These are phyloP conservation scores for Bombus superbus DNA, from an alignment of 1,140 invertebrate genomes.

Conservation along the genomic window DNA sequence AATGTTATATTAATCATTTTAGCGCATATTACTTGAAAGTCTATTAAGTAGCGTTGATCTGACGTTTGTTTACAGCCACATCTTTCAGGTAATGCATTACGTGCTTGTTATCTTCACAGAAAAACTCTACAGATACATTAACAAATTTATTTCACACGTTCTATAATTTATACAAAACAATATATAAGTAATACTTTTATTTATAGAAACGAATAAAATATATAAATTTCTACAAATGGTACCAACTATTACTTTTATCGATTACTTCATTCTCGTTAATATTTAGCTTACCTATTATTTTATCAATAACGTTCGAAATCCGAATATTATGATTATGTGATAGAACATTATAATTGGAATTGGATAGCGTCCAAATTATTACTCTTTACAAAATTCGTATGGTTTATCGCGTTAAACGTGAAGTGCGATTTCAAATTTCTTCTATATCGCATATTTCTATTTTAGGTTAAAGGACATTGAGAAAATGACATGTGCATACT, in stretches of 20 bases:
- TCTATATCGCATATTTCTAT: slow-evolving; percentile 43
- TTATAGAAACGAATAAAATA: not conserved
- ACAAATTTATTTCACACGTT: not conserved
- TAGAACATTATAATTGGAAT: slow-evolving; percentile 49
- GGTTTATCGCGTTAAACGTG: slow-evolving; percentile 21
- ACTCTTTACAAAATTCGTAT: slow-evolving; percentile 15
- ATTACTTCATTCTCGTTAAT: slow-evolving; percentile 13
- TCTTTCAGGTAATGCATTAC: not conserved
- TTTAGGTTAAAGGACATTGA: slow-evolving; percentile 34
- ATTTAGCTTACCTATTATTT: slow-evolving; percentile 17
- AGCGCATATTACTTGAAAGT: not conserved
- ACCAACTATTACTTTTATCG: slow-evolving; percentile 28
- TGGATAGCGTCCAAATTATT: slow-evolving; percentile 30
- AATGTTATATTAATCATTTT: slow-evolving; percentile 11
- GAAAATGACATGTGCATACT: not conserved
- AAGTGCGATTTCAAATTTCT: slow-evolving; percentile 6
- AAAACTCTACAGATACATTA: not conserved
- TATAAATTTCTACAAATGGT: slow-evolving; percentile 6
- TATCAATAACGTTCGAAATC: slow-evolving; percentile 27
- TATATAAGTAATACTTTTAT: not conserved
- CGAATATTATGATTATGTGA: slow-evolving; percentile 4
- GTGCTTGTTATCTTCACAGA: slow-evolving; percentile 1
- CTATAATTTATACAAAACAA: not conserved
- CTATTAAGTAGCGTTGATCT: not conserved
- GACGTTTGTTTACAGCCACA: slow-evolving; percentile 34